phyloP scores from a whole-genome alignment of 2,888 invertebrate genomes.

The Nasonovia ribisnigri region DNA sequence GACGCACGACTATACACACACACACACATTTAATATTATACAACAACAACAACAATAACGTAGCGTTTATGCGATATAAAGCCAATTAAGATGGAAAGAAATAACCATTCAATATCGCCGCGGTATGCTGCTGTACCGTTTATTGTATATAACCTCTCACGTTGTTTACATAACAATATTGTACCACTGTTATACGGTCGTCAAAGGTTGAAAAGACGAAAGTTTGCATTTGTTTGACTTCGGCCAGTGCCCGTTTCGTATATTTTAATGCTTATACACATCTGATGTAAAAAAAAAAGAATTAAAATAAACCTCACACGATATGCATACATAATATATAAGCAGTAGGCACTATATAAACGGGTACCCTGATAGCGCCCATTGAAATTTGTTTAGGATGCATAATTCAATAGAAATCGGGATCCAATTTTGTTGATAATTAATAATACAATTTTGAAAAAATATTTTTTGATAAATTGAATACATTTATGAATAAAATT shows the following conservation, averaged over 20 bases:
- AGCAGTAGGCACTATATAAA: no score
- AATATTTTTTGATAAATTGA: no score
- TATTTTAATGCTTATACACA: background rate
- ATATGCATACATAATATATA: no score
- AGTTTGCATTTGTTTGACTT: background rate
- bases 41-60: background rate
- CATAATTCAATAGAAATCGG: no score
- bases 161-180: conserved; percentile 9
- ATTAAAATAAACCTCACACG: no score
- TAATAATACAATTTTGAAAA: no score
- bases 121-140: background rate
- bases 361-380: no score
- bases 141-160: background rate
- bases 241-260: background rate
- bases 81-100: conserved; percentile 42
- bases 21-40: background rate
- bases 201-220: background rate
- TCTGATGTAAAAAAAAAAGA: background rate
- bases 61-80: conserved; percentile 14
- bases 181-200: background rate
- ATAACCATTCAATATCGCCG: background rate
- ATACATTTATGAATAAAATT: no score
- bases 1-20: conserved; percentile 34
- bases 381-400: no score
- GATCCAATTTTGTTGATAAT: no score